phyloP scores from a whole-genome alignment of 1,140 invertebrate species.

The Bombus consobrinus region DNA sequence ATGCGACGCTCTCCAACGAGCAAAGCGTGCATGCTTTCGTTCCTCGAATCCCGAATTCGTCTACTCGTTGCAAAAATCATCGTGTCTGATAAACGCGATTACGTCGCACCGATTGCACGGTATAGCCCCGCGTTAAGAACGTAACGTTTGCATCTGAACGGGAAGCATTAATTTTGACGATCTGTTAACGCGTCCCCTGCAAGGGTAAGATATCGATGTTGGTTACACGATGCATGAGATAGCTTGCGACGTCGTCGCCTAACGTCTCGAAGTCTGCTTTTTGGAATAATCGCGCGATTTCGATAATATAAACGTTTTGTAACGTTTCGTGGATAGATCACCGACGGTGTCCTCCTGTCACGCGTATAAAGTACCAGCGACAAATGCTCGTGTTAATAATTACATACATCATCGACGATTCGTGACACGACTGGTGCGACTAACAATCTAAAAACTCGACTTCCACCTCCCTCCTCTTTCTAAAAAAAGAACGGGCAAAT shows the following conservation, averaged over 20 bases:
- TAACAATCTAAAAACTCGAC: neutral
- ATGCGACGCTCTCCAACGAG: neutral
- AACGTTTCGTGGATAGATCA: neutral
- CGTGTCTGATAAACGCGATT: neutral
- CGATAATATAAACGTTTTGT: slow-evolving; percentile 33
- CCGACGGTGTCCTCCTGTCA: slow-evolving; percentile 12
- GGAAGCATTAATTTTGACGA: slow-evolving; percentile 45
- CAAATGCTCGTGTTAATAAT: slow-evolving; percentile 38
- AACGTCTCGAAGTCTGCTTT: slow-evolving; percentile 6
- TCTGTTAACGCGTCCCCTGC: slow-evolving; percentile 32
- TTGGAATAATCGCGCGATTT: slow-evolving; percentile 9
- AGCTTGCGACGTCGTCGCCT: neutral
- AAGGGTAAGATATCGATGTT: neutral
- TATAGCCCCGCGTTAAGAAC: neutral
- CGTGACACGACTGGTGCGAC: neutral
- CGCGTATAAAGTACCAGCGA: neutral
- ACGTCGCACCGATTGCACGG: neutral
- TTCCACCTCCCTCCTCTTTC: neutral
- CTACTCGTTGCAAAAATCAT: neutral
- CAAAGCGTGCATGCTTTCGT: neutral
- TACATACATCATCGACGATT: slow-evolving; percentile 11
- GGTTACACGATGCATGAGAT: slow-evolving; percentile 32
- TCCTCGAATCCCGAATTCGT: neutral
- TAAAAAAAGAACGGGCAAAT: slow-evolving; percentile 9
- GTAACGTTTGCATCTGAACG: slow-evolving; percentile 40